Percentiles rank a stretch among this genome's conserved stretches.
Evolutionary conservation across 1,140 invertebrate species (phyloP).

Genomic region (Lordiphosa collinella): DNA sequence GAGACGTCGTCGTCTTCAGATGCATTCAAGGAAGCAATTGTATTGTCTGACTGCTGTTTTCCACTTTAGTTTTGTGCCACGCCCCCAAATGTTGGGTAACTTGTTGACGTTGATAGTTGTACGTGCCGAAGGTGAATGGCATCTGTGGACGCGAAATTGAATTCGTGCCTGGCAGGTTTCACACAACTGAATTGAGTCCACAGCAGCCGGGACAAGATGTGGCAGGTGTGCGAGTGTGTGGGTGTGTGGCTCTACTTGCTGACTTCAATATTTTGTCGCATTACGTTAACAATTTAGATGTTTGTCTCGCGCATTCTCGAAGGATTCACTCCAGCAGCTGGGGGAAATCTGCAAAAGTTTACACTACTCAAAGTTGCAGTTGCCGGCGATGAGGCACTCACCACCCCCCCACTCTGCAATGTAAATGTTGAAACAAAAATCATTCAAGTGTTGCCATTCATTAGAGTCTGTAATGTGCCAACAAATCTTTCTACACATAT

Average conservation of each 20-base stretch:
- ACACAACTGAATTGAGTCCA: conserved; percentile 56
- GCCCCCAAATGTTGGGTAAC: conserved; percentile 54
- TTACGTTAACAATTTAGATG: conserved; percentile 78
- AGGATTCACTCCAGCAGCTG: conserved; percentile 65
- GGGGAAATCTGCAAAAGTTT: conserved; percentile 55
- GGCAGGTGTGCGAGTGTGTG: conserved; percentile 12
- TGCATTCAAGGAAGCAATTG: conserved; percentile 76
- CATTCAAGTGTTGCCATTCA: conserved; percentile 41
- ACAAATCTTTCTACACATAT: conserved; percentile 8
- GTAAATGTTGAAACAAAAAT: conserved; percentile 36
- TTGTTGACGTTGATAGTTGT: conserved; percentile 76
- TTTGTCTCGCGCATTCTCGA: conserved; percentile 72
- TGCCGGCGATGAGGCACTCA: neutral
- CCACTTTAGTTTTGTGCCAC: conserved; percentile 63
- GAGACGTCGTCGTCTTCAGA: conserved; percentile 33
- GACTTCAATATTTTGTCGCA: conserved; percentile 77
- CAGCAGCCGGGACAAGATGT: conserved; percentile 7
- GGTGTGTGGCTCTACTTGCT: conserved; percentile 47
- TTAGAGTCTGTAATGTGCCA: conserved; percentile 51
- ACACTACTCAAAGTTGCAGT: conserved; percentile 18
- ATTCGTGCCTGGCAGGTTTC: conserved; percentile 69
- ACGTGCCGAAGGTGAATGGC: conserved; percentile 77
- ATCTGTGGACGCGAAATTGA: conserved; percentile 78
- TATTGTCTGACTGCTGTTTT: conserved; percentile 76
- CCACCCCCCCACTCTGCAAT: conserved; percentile 2